A percentile compares a stretch with the other conserved stretches of the same genome.
These are phyloP conservation scores for Lophura nycthemera DNA, from an alignment of 2,113 vertebrate genomes.

Conservation along the genomic window DNA sequence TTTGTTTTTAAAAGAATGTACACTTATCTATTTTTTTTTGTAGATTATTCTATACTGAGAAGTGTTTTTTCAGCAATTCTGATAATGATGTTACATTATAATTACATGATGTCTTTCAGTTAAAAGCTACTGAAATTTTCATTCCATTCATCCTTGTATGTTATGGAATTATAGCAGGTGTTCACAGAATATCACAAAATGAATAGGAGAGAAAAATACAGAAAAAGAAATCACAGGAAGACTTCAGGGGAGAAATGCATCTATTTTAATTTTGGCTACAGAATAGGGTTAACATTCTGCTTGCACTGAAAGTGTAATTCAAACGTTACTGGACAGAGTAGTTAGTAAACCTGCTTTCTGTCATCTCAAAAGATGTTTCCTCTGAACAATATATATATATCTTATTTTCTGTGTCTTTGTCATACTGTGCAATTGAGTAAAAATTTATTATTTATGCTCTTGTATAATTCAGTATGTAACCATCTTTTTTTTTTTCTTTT, in stretches of 20 bases:
- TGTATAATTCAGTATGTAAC: conserved; percentile 11
- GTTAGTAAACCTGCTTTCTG: not conserved
- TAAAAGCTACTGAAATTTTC: conserved; percentile 1
- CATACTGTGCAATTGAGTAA: not conserved
- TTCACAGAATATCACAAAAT: not conserved
- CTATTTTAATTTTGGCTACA: not conserved
- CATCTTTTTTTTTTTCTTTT: conserved; percentile 34
- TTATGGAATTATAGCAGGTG: not conserved
- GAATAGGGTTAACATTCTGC: not conserved
- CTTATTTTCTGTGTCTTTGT: too few relatives aligned
- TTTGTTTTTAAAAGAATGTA: not conserved
- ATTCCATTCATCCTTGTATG: not conserved
- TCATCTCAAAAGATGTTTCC: not conserved
- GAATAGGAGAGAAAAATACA: not conserved
- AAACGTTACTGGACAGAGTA: not conserved
- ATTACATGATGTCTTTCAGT: not conserved
- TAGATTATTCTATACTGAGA: not conserved
- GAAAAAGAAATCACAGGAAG: not conserved
- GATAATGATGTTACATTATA: not conserved
- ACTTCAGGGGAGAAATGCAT: not conserved
- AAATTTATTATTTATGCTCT: conserved; percentile 3
- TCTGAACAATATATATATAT: not conserved
- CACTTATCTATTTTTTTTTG: not conserved
- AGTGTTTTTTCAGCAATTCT: not conserved
- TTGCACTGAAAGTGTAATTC: not conserved